Conservation (phyloP, 2,888 invertebrate genomes). For the Parnassius orleans region DNA sequence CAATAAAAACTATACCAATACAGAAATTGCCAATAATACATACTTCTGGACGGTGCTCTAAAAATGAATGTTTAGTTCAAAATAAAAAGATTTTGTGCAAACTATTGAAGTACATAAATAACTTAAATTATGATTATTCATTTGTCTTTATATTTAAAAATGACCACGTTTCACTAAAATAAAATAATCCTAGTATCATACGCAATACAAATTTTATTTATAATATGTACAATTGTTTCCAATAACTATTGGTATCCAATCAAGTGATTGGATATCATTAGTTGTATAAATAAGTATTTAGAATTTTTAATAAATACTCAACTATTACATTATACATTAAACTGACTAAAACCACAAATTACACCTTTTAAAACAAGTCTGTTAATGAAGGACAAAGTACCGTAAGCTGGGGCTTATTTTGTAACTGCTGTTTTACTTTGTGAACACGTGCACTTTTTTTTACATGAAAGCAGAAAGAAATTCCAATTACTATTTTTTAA, state of each 20-base stretch:
- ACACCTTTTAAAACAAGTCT: too few relatives aligned
- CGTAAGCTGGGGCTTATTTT: too few relatives aligned
- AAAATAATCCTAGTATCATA: conserved; percentile 8
- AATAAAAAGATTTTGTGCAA: conserved; percentile 11
- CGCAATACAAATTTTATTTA: conserved; percentile 7
- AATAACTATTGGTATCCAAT: not conserved
- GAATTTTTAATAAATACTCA: conserved; percentile 3
- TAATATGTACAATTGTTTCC: conserved; percentile 19
- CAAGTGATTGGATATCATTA: conserved; percentile 1
- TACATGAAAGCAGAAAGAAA: too few relatives aligned
- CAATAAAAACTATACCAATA: not conserved
- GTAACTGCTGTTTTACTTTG: too few relatives aligned
- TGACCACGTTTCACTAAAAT: not conserved
- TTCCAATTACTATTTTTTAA: too few relatives aligned
- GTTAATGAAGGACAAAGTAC: too few relatives aligned
- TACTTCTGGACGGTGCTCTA: conserved; percentile 3
- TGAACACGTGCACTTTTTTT: too few relatives aligned
- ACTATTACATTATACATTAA: conserved; percentile 2
- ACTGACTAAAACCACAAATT: not conserved
- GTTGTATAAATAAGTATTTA: conserved; percentile 3
- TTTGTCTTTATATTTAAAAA: not conserved
- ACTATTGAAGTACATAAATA: conserved; percentile 4
- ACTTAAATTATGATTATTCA: conserved; percentile 1
- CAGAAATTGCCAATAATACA: not conserved
- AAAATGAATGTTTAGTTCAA: not conserved